Percentiles rank a stretch among this genome's conserved stretches.
Evolutionary conservation across 2,888 invertebrate species (phyloP).

Genomic region (Nymphalis urticae): DNA sequence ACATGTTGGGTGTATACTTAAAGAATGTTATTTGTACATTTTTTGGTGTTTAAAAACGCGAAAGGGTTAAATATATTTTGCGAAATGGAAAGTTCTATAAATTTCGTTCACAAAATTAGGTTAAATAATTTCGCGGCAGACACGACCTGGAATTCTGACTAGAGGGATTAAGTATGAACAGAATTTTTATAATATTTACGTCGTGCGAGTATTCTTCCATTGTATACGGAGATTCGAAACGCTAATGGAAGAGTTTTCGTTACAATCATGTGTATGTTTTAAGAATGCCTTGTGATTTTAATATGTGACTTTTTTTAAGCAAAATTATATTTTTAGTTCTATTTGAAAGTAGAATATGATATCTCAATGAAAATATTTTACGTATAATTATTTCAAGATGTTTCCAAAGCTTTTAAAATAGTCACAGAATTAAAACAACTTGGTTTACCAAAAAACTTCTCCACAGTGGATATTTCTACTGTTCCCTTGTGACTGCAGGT

Average conservation of each 20-base stretch:
- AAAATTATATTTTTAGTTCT: neutral
- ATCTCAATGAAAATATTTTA: neutral
- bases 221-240: neutral
- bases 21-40: neutral
- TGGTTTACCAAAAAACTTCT: conserved; percentile 36
- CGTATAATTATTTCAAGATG: neutral
- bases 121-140: conserved; percentile 36
- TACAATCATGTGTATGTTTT: conserved; percentile 26
- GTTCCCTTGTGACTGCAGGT: conserved; percentile 65
- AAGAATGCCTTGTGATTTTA: conserved; percentile 52
- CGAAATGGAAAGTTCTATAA: neutral
- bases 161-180: conserved; percentile 63
- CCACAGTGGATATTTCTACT: conserved; percentile 46
- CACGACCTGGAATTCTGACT: conserved; percentile 46
- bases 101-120: neutral
- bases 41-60: too few species aligned
- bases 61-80: neutral
- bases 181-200: conserved; percentile 29
- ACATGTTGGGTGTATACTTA: neutral
- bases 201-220: conserved; percentile 5
- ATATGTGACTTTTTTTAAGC: conserved; percentile 37
- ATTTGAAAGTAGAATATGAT: too few species aligned
- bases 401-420: neutral
- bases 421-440: conserved; percentile 42
- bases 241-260: conserved; percentile 14